These are phyloP conservation scores for Notospermus geniculatus DNA, from an alignment of 1,140 invertebrate species.

Conservation along the genomic window DNA sequence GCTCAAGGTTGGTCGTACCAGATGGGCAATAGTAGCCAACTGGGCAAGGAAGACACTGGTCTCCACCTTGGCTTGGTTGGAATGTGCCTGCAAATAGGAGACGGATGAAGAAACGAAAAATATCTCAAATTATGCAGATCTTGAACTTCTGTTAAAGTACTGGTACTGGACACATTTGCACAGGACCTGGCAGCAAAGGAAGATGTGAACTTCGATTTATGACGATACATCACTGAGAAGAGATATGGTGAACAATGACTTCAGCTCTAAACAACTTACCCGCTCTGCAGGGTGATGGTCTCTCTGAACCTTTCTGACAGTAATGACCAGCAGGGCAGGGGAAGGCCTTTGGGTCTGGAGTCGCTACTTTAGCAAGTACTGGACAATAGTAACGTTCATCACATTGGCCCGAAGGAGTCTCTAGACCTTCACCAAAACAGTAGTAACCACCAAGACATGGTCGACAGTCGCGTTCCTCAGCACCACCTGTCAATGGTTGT, in stretches of 20 bases:
- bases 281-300: constrained; percentile 36
- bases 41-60: constrained; percentile 35
- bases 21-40: constrained; percentile 37
- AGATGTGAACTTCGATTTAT: no score
- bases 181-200: no score
- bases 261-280: constrained; percentile 16
- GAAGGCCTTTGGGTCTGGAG: constrained; percentile 30
- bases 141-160: no score
- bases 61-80: constrained; percentile 32
- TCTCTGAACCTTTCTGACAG: constrained; percentile 32
- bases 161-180: no score
- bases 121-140: no score
- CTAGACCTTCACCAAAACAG: constrained; percentile 30
- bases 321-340: constrained; percentile 42
- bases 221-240: no score
- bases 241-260: no score
- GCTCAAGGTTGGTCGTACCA: constrained; percentile 34
- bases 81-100: constrained; percentile 32
- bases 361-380: constrained; percentile 31
- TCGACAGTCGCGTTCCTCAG: constrained; percentile 31
- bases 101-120: no score
- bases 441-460: constrained; percentile 43
- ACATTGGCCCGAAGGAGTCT: constrained; percentile 34
- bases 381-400: constrained; percentile 44
- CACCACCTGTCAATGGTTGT: constrained; percentile 34